phyloP scores from a whole-genome alignment of 2,888 invertebrate genomes.

The Rosalia funebris region DNA sequence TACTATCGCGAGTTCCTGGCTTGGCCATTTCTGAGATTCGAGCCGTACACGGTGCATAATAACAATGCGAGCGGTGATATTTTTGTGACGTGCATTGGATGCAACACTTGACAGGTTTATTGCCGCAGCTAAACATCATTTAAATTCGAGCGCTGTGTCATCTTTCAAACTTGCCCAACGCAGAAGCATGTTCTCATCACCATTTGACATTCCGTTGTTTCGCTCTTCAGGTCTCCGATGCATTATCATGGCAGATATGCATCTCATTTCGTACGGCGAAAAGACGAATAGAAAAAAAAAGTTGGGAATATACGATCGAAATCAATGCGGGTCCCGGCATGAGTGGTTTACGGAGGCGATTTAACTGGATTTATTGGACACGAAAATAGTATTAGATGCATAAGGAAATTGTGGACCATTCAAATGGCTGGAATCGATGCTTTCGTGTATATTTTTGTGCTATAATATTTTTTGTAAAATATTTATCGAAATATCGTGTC shows the following conservation, averaged over 20 bases:
- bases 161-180: constrained; percentile 54
- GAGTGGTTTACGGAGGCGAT: no score
- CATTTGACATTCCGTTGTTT: constrained; percentile 50
- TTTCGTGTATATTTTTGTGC: no score
- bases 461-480: no score
- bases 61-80: constrained; percentile 57
- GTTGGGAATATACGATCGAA: constrained; percentile 6
- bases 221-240: constrained; percentile 30
- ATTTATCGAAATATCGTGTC: no score
- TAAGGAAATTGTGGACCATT: no score
- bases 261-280: constrained; percentile 31
- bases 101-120: constrained; percentile 60
- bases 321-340: no score
- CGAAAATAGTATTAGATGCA: no score
- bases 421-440: no score
- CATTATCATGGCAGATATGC: constrained; percentile 30
- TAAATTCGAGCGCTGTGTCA: constrained; percentile 61
- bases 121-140: constrained; percentile 60
- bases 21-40: constrained; percentile 37
- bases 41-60: constrained; percentile 54
- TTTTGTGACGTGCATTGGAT: constrained; percentile 57
- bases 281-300: neutral
- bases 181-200: constrained; percentile 43
- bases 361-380: no score
- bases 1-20: constrained; percentile 13